These are phyloP conservation scores for Perithous albicinctus DNA, from an alignment of 2,888 invertebrate genomes.

Conservation along the genomic window DNA sequence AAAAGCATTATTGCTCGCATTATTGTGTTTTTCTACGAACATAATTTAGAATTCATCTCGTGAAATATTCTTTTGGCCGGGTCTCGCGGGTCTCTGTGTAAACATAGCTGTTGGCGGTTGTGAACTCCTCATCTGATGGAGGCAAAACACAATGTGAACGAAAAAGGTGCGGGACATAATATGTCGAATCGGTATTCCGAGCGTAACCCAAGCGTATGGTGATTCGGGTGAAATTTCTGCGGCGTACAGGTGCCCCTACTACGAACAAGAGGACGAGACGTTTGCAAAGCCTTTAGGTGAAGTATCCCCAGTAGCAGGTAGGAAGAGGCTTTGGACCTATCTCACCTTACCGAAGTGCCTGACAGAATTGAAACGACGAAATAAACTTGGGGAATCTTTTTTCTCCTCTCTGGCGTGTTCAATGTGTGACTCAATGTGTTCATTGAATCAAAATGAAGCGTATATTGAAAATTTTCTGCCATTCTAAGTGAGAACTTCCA, in stretches of 20 bases:
- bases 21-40: background rate
- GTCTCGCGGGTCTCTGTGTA: conserved; percentile 6
- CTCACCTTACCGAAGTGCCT: conserved; percentile 50
- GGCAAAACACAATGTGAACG: conserved; percentile 22
- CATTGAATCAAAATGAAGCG: no score
- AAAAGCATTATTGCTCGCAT: background rate
- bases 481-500: no score
- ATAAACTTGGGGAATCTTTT: conserved; percentile 1
- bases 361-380: conserved; percentile 30
- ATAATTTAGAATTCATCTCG: conserved; percentile 33
- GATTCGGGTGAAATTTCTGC: conserved; percentile 67
- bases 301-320: conserved; percentile 53
- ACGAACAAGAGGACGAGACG: conserved; percentile 19
- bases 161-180: conserved; percentile 38
- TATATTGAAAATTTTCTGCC: no score
- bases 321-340: conserved; percentile 36
- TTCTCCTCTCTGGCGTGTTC: background rate
- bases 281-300: conserved; percentile 18
- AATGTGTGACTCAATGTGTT: no score
- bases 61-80: conserved; percentile 11
- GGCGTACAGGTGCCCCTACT: conserved; percentile 58
- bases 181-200: conserved; percentile 61
- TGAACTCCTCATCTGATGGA: background rate
- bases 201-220: conserved; percentile 57
- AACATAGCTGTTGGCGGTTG: conserved; percentile 15